phyloP scores from a whole-genome alignment of 2,888 invertebrate species.

The Eupeodes latifasciatus region DNA sequence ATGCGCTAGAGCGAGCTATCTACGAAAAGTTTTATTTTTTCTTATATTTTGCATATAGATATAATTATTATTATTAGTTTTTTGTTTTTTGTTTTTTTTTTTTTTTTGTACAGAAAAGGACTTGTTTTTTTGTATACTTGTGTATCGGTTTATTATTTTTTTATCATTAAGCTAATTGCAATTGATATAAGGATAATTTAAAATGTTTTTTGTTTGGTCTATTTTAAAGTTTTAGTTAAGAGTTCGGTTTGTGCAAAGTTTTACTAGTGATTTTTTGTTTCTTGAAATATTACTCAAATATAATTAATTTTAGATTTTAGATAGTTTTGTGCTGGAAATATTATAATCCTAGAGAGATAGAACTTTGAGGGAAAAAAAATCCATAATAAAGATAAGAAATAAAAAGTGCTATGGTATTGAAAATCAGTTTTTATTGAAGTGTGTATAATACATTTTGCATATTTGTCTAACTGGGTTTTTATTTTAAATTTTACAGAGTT shows the following conservation, averaged over 20 bases:
- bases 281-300: not conserved
- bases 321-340: constrained; percentile 11
- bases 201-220: not conserved
- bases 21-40: constrained; percentile 25
- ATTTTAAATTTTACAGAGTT: too few species aligned
- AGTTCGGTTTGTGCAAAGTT: constrained; percentile 36
- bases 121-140: constrained; percentile 8
- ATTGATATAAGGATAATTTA: constrained; percentile 3
- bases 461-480: too few species aligned
- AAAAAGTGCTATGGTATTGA: constrained; percentile 47
- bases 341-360: constrained; percentile 22
- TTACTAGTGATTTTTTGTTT: constrained; percentile 29
- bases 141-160: constrained; percentile 6
- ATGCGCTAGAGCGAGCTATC: constrained; percentile 11
- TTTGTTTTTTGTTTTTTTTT: not conserved
- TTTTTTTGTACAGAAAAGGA: constrained; percentile 75
- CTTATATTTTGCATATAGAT: not conserved
- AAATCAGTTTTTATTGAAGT: constrained; percentile 23
- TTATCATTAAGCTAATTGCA: constrained; percentile 16
- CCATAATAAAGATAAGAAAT: not conserved
- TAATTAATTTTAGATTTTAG: not conserved
- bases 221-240: not conserved
- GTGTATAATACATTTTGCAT: too few species aligned
- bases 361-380: not conserved
- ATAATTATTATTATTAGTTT: constrained; percentile 18